These are phyloP conservation scores for Cosmorhoe ocellata DNA, from an alignment of 2,888 invertebrate genomes.

Conservation along the genomic window DNA sequence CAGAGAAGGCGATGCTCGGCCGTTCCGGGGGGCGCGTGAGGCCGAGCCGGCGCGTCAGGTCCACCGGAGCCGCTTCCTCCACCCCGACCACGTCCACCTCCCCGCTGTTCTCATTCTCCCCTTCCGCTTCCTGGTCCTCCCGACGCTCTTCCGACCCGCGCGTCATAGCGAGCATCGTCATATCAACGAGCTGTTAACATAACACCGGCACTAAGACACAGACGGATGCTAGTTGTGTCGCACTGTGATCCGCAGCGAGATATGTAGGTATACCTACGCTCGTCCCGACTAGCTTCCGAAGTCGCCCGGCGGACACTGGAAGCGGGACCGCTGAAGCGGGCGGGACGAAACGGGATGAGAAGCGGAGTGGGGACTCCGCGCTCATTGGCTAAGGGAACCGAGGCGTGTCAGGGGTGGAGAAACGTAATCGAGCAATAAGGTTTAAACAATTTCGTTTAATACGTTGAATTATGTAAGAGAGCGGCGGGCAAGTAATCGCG, in stretches of 20 bases:
- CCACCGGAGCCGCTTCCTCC: conserved; percentile 75
- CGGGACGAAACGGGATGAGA: conserved; percentile 46
- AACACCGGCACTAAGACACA: conserved; percentile 37
- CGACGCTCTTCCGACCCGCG: conserved; percentile 72
- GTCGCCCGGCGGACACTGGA: conserved; percentile 54
- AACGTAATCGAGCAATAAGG: conserved; percentile 83
- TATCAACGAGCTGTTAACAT: conserved; percentile 61
- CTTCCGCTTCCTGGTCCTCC: conserved; percentile 62
- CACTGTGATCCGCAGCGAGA: conserved; percentile 53
- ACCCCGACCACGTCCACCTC: conserved; percentile 78
- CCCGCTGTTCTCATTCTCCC: conserved; percentile 64
- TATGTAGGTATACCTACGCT: no score
- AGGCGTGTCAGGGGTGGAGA: conserved; percentile 78
- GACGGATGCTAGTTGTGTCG: conserved; percentile 9
- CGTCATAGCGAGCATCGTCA: conserved; percentile 81
- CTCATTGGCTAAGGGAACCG: conserved; percentile 71
- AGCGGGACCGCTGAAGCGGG: conserved; percentile 40
- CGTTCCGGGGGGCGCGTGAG: conserved; percentile 83
- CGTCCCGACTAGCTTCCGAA: conserved; percentile 46
- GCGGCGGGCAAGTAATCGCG: conserved; percentile 81
- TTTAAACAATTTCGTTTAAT: conserved; percentile 84
- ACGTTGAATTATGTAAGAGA: conserved; percentile 83
- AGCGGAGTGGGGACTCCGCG: conserved; percentile 48
- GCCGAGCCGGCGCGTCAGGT: conserved; percentile 76
- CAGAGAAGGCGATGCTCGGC: conserved; percentile 89